Percentiles rank a stretch among this genome's conserved stretches.
Evolutionary conservation across 2,888 invertebrate genomes (phyloP).

Genomic region (Platycnemis pennipes): DNA sequence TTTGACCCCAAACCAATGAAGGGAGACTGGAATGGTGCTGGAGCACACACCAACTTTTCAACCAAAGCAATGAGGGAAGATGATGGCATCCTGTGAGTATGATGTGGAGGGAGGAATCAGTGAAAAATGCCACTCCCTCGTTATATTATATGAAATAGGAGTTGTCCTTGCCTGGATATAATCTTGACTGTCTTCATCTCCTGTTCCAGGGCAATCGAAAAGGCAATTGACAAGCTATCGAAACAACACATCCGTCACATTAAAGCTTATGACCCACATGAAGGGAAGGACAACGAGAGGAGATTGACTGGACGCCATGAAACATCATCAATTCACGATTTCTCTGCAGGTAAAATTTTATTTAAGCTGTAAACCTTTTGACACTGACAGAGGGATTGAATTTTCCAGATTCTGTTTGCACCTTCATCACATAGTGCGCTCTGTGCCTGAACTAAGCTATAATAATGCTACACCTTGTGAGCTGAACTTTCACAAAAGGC

Average conservation of each 20-base stretch:
- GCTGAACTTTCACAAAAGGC: too few species aligned
- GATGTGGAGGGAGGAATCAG: constrained; percentile 71
- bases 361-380: too few species aligned
- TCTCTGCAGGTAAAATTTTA: constrained; percentile 87
- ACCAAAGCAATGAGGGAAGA: constrained; percentile 95
- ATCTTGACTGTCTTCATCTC: background rate
- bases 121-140: background rate
- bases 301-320: constrained; percentile 97
- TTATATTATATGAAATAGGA: background rate
- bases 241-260: constrained; percentile 96
- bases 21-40: constrained; percentile 97
- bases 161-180: background rate
- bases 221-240: constrained; percentile 96
- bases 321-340: constrained; percentile 98
- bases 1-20: constrained; percentile 89
- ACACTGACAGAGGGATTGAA: too few species aligned
- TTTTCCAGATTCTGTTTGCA: too few species aligned
- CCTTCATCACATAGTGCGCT: too few species aligned
- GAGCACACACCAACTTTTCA: constrained; percentile 96
- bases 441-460: too few species aligned
- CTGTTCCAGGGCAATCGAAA: constrained; percentile 89
- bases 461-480: too few species aligned
- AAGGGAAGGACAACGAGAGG: constrained; percentile 97
- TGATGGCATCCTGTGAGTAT: constrained; percentile 85
- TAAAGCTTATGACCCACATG: constrained; percentile 96